Base-by-base conservation (phyloP, 1,140 invertebrate species). In the Pemphigus obesinymphae region DNA sequence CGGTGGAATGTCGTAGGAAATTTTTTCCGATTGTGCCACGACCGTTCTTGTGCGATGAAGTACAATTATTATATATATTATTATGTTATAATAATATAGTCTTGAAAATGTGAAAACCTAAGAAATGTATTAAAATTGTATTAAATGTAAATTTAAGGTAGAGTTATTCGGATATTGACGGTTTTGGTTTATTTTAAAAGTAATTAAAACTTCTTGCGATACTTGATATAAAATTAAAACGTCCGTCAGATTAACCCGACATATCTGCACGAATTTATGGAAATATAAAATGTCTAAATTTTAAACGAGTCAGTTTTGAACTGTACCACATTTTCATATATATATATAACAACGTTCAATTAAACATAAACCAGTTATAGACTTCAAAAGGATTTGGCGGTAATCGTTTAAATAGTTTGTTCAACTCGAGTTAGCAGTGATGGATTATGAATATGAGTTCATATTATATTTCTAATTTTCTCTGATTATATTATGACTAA, bases 391-490 rank as follows among this genome's bases (percentile, higher is more conserved):
- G 37, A 43, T 70, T 70, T 43, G 66, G 66, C 66, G 66, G 66
- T 70, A 70, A 70, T 70, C 66, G 66, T 70, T 70, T 43, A 43
- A 70, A 43, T n/a, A 70, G 66, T 70, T 70, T 70, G 66, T 70
- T 70, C 66, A 40, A 70, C 37, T 43, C n/a, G 11, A 70, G 66
- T 70, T 70, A n/a, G n/a, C n/a, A n/a, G n/a, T n/a, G n/a, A n/a
- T n/a, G n/a, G n/a, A n/a, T n/a, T n/a, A 43, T 43, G n/a, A n/a
- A 70, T 43, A 6, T 26, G 34, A 43, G 66, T 26, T 70, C 26
- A 43, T 40, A 43, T 70, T 70, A 29, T 70, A 66, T 26, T 43
- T 70, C 3, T 70, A 70, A 70, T 70, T 43, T 43, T 40, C n/a
- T 70, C 20, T 10, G 34, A 70, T 70, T 70, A 43, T 70, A 66